Base-by-base conservation (phyloP, 2,888 invertebrate genomes). In the Leptinotarsa peninsularis region DNA sequence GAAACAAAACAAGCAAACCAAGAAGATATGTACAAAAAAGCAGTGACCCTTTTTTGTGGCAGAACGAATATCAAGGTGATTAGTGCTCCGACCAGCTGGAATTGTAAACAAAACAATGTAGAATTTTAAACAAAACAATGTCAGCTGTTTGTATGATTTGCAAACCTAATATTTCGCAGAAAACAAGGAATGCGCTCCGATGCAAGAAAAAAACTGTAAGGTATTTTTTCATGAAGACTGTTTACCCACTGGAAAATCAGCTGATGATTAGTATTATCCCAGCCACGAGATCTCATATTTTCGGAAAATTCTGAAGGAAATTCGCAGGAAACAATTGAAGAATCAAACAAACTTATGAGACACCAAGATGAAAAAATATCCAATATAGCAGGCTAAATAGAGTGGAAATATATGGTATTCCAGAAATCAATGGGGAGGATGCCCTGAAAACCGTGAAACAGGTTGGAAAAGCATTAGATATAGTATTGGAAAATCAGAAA, bases 31-130 rank as follows among this genome's bases (percentile, higher is more conserved):
- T 66, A 43, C 66, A 66, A 49, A 66, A 66, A 66, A 49, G 66
- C 66, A 49, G 66, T 66, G 15, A 43, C 66, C 66, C 49, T 66
- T 5, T 66, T 66, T 49, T 66, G 49, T 43, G 49, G 43, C 66
- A 66, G 66, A 66, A 63, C 63, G 63, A 63, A 63, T 63, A 63
- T 63, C 66, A 66, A 66, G 49, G 17, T 15, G 66, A 43, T 66
- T 66, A 66, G 66, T 66, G 66, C 49, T 33, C 43, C n/a, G 49
- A 50, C 17, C 50, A 50, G 50, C 50, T 50, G 50, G 50, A 50
- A 56, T 56, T 56, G 56, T 56, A 10, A 56, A 56, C 56, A 56
- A 56, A 56, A 56, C 56, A 56, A 56, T 56, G 7, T 21, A 21
- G 21, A 21, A 21, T 21, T 21, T 1, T 21, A 21, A 21, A 21